Evolutionary conservation across 1,140 invertebrate genomes (phyloP).

Genomic region (Eurytemora carolleeae): DNA sequence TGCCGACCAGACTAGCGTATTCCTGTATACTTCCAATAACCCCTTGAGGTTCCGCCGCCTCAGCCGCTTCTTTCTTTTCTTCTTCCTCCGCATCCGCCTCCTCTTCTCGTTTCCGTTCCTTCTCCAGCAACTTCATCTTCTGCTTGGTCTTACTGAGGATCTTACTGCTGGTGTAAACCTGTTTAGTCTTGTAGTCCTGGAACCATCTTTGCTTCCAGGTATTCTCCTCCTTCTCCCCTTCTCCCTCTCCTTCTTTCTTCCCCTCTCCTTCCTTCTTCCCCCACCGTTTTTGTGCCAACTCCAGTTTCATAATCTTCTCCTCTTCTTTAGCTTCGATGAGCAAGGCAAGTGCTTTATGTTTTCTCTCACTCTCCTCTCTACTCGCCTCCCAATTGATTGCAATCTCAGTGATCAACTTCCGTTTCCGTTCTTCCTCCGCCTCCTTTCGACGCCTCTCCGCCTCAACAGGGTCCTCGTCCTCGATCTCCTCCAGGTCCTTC

Average conservation of each 20-base stretch:
- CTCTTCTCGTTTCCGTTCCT: not conserved
- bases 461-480: too few species aligned
- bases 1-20: not conserved
- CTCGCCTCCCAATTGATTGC: not conserved
- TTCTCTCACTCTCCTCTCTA: not conserved
- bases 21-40: not conserved
- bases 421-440: too few species aligned
- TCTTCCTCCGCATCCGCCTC: not conserved
- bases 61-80: not conserved
- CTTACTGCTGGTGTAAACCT: not conserved
- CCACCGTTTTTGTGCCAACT: not conserved
- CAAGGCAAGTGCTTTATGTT: not conserved
- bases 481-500: too few species aligned
- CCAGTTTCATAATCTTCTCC: not conserved
- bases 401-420: not conserved
- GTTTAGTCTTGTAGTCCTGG: not conserved
- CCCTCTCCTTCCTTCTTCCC: not conserved
- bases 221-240: not conserved
- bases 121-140: not conserved
- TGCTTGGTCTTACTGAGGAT: not conserved
- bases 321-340: not conserved
- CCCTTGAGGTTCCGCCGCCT: not conserved
- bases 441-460: too few species aligned
- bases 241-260: not conserved
- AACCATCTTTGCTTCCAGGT: not conserved